Conservation (phyloP, 2,113 vertebrate species). For the Apodemus speciosus region DNA sequence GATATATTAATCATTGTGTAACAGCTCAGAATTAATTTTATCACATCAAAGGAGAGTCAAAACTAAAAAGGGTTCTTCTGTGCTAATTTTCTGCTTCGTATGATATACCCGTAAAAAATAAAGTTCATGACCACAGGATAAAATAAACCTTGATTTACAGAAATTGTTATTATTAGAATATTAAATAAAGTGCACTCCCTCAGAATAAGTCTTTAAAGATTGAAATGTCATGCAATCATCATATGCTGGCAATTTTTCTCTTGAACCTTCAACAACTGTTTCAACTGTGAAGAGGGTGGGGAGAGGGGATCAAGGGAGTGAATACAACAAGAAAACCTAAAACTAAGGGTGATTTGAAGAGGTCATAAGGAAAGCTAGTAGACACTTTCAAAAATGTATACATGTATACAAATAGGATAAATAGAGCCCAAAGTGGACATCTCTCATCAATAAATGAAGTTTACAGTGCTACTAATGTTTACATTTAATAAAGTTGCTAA, state of each 20-base stretch:
- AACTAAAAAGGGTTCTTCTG: neutral
- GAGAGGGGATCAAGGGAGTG: neutral
- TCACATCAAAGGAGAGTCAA: neutral
- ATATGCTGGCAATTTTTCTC: neutral
- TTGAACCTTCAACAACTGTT: neutral
- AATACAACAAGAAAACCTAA: neutral
- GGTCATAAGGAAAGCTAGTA: neutral
- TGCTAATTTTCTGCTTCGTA: neutral
- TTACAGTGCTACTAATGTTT: neutral
- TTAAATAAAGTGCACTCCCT: neutral
- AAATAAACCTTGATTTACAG: constrained; percentile 19
- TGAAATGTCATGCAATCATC: neutral
- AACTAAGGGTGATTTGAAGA: neutral
- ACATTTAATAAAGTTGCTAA: neutral
- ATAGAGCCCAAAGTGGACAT: neutral
- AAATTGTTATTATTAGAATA: constrained; percentile 30
- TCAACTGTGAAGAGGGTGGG: neutral
- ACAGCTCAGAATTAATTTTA: neutral
- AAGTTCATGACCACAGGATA: neutral
- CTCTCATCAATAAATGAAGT: neutral
- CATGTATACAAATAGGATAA: neutral
- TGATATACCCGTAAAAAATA: neutral
- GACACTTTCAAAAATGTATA: neutral
- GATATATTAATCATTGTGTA: constrained; percentile 4
- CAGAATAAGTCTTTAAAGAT: neutral